phyloP scores from a whole-genome alignment of 2,113 vertebrate genomes.

The Abramis brama region DNA sequence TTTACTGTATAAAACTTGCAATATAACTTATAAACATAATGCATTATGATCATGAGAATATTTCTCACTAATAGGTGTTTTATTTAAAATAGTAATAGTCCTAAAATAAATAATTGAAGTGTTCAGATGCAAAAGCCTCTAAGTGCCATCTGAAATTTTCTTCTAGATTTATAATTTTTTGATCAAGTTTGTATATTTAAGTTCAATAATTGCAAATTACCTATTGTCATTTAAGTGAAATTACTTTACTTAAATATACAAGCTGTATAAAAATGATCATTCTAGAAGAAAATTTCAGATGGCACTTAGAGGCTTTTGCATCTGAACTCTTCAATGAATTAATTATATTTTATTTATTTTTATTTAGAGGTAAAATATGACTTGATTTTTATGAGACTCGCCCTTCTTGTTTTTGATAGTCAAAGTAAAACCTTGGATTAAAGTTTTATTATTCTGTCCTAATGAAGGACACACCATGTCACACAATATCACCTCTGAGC shows the following conservation, averaged over 20 bases:
- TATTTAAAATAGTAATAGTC: not conserved
- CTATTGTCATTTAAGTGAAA: too few species aligned
- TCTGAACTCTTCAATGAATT: too few species aligned
- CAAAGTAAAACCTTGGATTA: slow-evolving; percentile 13
- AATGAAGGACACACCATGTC: not conserved
- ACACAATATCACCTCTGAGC: slow-evolving; percentile 8
- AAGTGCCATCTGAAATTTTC: too few species aligned
- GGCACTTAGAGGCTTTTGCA: too few species aligned
- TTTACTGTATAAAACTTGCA: not conserved
- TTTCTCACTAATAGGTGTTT: too few species aligned
- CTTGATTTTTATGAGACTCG: not conserved
- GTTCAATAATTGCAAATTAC: too few species aligned
- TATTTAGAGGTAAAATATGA: not conserved
- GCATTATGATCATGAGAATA: not conserved
- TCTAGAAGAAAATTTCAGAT: too few species aligned
- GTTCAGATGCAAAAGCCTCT: too few species aligned
- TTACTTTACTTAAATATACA: too few species aligned
- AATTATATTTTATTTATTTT: not conserved
- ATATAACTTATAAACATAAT: not conserved
- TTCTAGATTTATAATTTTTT: too few species aligned
- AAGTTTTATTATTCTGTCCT: not conserved
- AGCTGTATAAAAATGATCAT: too few species aligned
- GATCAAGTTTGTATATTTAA: too few species aligned
- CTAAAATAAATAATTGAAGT: not conserved
- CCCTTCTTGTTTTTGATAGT: not conserved